Evolutionary conservation across 2,888 invertebrate genomes (phyloP).

Genomic region (Podabrus alpinus): DNA sequence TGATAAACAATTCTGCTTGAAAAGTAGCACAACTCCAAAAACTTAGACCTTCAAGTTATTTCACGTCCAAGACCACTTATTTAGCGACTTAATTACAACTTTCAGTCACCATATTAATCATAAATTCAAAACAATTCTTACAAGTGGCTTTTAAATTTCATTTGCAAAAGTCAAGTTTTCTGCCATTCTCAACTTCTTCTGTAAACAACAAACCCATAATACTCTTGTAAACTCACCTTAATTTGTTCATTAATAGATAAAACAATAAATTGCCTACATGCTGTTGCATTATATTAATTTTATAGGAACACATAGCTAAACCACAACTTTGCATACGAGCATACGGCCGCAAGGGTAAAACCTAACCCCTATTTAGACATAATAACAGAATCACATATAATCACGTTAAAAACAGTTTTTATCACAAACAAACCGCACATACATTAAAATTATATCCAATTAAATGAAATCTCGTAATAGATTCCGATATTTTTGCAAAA

Average conservation of each 20-base stretch:
- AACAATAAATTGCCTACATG: constrained; percentile 41
- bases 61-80: neutral
- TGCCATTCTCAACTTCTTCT: neutral
- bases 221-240: constrained; percentile 40
- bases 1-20: constrained; percentile 5
- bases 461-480: constrained; percentile 31
- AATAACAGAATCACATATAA: constrained; percentile 36
- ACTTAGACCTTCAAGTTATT: neutral
- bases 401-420: constrained; percentile 19
- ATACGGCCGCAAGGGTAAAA: constrained; percentile 56
- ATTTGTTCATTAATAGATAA: constrained; percentile 36
- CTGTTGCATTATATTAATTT: constrained; percentile 39
- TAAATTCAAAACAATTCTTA: constrained; percentile 41
- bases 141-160: constrained; percentile 43
- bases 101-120: neutral
- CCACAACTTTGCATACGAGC: constrained; percentile 43
- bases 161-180: constrained; percentile 22
- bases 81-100: neutral
- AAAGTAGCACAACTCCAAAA: constrained; percentile 19
- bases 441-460: constrained; percentile 26
- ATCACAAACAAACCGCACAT: constrained; percentile 10
- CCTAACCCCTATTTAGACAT: constrained; percentile 55
- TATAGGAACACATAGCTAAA: constrained; percentile 39
- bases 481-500: constrained; percentile 51
- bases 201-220: neutral